These are phyloP conservation scores for Adrianichthys oophorus DNA, from an alignment of 2,797 vertebrate species.

Conservation along the genomic window DNA sequence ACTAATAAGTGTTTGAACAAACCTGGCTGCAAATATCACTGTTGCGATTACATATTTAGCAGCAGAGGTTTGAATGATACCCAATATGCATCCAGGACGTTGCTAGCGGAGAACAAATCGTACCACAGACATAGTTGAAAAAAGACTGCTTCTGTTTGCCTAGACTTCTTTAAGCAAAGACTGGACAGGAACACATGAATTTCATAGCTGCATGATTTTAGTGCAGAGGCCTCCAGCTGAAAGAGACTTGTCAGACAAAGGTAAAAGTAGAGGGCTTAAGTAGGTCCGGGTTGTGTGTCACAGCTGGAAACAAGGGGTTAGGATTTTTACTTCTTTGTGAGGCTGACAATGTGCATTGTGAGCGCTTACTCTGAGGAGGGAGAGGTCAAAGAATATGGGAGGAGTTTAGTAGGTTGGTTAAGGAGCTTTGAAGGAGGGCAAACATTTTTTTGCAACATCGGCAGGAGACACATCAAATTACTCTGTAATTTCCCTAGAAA, in stretches of 20 bases:
- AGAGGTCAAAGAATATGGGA: slow-evolving; percentile 50
- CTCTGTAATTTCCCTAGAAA: neutral
- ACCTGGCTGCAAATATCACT: slow-evolving; percentile 13
- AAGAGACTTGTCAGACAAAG: slow-evolving; percentile 74
- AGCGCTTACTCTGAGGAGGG: slow-evolving; percentile 53
- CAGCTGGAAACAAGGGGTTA: slow-evolving; percentile 73
- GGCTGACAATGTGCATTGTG: slow-evolving; percentile 67
- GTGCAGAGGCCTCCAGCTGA: slow-evolving; percentile 68
- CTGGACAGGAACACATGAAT: slow-evolving; percentile 80
- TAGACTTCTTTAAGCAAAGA: slow-evolving; percentile 82
- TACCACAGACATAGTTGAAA: slow-evolving; percentile 30
- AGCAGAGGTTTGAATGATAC: neutral
- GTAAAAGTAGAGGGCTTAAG: slow-evolving; percentile 69
- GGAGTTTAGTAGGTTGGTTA: slow-evolving; percentile 37
- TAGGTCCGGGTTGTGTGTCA: slow-evolving; percentile 73
- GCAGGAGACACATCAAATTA: slow-evolving; percentile 18
- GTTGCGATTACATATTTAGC: neutral
- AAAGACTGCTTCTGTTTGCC: slow-evolving; percentile 65
- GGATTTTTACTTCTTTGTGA: slow-evolving; percentile 67
- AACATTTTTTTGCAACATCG: slow-evolving; percentile 26
- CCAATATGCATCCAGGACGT: slow-evolving; percentile 22
- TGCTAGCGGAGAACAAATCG: slow-evolving; percentile 69
- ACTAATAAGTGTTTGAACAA: slow-evolving; percentile 1
- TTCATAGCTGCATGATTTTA: slow-evolving; percentile 85
- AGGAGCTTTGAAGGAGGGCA: slow-evolving; percentile 27